Evolutionary conservation across 2,888 invertebrate genomes (phyloP), one percentile per base, ranked within the genome.

Genomic region (Chymomyza caudatula): DNA sequence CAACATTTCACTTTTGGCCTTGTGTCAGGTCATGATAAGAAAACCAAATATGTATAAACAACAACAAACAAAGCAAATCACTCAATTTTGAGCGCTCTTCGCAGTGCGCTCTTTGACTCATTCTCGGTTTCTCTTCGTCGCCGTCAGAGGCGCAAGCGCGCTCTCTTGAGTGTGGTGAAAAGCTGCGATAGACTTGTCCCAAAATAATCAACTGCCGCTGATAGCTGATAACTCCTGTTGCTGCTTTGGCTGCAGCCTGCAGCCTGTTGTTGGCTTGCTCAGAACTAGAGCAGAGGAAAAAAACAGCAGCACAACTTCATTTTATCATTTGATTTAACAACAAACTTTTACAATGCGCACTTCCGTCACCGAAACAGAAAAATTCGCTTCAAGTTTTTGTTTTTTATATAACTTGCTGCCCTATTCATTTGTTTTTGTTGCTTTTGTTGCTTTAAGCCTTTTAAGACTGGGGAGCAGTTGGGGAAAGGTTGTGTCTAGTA

Each of bases 241-340:
- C 67, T 68, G 42, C 52, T 54, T 17, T 15, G 49, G 47, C 54
- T 37, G 42, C 60, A 54, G 56, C 20, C 15, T 13, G 47, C 29
- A 19, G 20, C 51, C 55, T 61, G 44, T 53, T 57, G 23, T 63
- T 57, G 62, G 55, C 44, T 66, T 42, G 65, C 51, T 59, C 42
- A 49, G 11, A 68, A 53, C 60, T 55, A 60, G 71, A 56, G 25
- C 25, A 1, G 25, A 25, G 25, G 0, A 25, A 25, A 25, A 1
- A 25, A 25, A 25, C 5, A 25, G 25, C 25, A 65, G 65, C 78
- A 66, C 68, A 71, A 79, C 75, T 85, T 80, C 77, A 80, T 80
- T 79, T 77, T 81, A 85, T 81, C 80, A 81, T 80, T 85, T 85
- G 86, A 81, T 81, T 81, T 85, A 85, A 75, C 80, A 77, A 78